A percentile compares a stretch with the other conserved stretches of the same genome.
These are phyloP conservation scores for Zaprionus ornatus DNA, from an alignment of 1,140 invertebrate species.

Conservation along the genomic window DNA sequence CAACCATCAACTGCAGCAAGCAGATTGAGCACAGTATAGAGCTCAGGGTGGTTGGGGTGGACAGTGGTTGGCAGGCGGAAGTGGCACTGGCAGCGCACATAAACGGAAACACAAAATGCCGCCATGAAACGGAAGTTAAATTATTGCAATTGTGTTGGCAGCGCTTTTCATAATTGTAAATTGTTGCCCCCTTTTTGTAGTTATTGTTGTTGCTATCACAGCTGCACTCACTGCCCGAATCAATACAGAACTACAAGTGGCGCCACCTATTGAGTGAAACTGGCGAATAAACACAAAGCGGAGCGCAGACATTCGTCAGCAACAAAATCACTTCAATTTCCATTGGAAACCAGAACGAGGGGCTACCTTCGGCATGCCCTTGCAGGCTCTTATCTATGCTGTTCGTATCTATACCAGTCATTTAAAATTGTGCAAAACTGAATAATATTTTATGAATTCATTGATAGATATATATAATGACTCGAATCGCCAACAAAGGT, in stretches of 20 bases:
- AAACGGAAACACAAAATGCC: slow-evolving; percentile 77
- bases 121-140: slow-evolving; percentile 78
- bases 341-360: too few relatives aligned
- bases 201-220: slow-evolving; percentile 15
- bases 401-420: too few relatives aligned
- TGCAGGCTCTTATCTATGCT: too few relatives aligned
- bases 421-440: too few relatives aligned
- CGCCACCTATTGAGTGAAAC: slow-evolving; percentile 10
- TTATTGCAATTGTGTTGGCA: slow-evolving; percentile 75
- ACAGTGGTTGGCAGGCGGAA: slow-evolving; percentile 45
- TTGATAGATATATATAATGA: too few relatives aligned
- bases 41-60: background rate
- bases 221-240: slow-evolving; percentile 8
- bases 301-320: background rate
- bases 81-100: slow-evolving; percentile 52
- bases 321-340: too few relatives aligned
- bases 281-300: background rate
- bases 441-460: too few relatives aligned
- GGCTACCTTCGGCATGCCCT: too few relatives aligned
- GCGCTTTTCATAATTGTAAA: slow-evolving; percentile 74
- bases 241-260: background rate
- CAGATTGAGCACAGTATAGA: slow-evolving; percentile 52
- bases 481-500: too few relatives aligned
- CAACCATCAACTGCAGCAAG: slow-evolving; percentile 36
- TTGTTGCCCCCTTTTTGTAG: slow-evolving; percentile 24